phyloP scores from a whole-genome alignment of 2,888 invertebrate genomes.

The Hecatera dysodea region DNA sequence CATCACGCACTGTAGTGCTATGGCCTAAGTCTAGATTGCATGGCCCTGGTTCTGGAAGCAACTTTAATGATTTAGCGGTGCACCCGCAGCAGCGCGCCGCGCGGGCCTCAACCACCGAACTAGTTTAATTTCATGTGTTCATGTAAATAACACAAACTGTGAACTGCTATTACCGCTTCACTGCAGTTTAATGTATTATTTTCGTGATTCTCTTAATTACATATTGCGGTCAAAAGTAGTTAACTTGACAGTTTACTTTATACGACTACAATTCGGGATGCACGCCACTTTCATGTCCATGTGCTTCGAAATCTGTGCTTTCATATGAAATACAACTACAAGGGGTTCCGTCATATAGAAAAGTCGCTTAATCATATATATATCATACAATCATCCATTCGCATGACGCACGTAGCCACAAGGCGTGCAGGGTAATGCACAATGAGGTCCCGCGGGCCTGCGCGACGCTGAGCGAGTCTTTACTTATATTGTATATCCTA shows the following conservation, averaged over 20 bases:
- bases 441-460: constrained; percentile 22
- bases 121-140: constrained; percentile 37
- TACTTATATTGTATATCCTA: constrained; percentile 13
- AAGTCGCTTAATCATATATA: neutral
- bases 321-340: neutral
- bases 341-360: neutral
- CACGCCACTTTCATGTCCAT: neutral
- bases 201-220: neutral
- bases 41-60: constrained; percentile 14
- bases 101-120: constrained; percentile 13
- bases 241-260: neutral
- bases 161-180: neutral
- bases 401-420: neutral
- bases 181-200: neutral
- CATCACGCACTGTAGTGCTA: neutral
- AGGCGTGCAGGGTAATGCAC: constrained; percentile 6
- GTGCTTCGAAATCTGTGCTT: neutral
- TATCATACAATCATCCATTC: neutral
- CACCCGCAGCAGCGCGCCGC: constrained; percentile 10
- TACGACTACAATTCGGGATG: neutral
- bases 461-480: constrained; percentile 1
- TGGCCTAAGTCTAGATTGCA: constrained; percentile 2
- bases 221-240: no score
- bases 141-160: constrained; percentile 8
- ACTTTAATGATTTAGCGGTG: constrained; percentile 24